These are phyloP conservation scores for Napeogenes inachia DNA, from an alignment of 2,888 invertebrate species.

Conservation along the genomic window DNA sequence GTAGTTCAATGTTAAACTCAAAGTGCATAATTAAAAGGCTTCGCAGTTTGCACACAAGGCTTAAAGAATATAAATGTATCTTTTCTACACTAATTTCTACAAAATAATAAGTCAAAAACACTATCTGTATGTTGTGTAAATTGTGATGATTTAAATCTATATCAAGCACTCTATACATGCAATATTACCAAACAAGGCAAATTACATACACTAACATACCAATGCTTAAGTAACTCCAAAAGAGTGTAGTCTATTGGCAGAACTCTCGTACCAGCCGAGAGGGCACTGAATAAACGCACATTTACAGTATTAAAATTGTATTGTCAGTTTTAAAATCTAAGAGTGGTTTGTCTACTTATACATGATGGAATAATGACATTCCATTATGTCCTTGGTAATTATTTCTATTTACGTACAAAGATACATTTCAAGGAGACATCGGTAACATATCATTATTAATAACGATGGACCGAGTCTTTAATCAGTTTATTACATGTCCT, in stretches of 20 bases:
- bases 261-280: constrained; percentile 60
- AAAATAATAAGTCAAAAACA: not conserved
- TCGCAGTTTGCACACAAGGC: too few relatives aligned
- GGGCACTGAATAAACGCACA: constrained; percentile 51
- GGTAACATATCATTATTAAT: constrained; percentile 11
- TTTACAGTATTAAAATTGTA: too few relatives aligned
- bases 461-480: constrained; percentile 12
- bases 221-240: constrained; percentile 61
- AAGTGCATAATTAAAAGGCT: too few relatives aligned
- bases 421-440: not conserved
- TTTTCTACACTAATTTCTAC: too few relatives aligned
- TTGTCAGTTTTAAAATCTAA: too few relatives aligned
- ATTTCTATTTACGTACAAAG: not conserved
- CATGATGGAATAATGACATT: not conserved
- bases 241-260: constrained; percentile 66
- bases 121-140: too few relatives aligned
- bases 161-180: constrained; percentile 13
- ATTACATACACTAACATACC: constrained; percentile 50
- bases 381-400: not conserved
- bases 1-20: too few relatives aligned
- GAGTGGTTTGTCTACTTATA: too few relatives aligned
- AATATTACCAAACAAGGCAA: constrained; percentile 11
- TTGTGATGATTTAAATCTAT: not conserved
- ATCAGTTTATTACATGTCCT: not conserved
- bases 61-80: too few relatives aligned